phyloP scores from a whole-genome alignment of 2,797 vertebrate genomes.

The Onychomys leucogaster region DNA sequence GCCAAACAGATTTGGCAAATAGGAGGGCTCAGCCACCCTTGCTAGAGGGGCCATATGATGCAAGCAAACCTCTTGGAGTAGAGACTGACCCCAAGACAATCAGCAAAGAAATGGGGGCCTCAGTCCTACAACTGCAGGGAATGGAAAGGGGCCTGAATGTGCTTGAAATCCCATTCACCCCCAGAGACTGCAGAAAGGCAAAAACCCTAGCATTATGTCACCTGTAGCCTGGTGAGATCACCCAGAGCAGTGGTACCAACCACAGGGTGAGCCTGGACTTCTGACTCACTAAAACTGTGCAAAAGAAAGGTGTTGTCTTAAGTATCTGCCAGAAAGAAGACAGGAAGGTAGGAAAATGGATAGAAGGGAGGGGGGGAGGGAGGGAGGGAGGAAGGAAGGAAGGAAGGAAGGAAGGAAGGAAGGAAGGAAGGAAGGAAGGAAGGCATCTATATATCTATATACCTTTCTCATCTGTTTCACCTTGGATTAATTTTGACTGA shows the following conservation, averaged over 20 bases:
- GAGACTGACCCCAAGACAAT: accelerated
- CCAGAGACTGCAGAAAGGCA: neutral
- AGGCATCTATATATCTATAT: neutral
- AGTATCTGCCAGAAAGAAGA: neutral
- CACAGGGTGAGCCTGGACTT: neutral
- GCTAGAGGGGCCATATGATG: too few relatives aligned
- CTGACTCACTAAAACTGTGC: neutral
- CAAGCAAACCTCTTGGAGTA: neutral
- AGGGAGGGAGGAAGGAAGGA: accelerated
- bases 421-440: accelerated
- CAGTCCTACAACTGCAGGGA: neutral
- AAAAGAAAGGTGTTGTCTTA: neutral
- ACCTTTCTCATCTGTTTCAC: neutral
- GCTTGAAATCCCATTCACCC: neutral
- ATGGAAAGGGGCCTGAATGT: accelerated
- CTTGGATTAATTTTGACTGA: neutral
- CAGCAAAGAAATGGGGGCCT: neutral
- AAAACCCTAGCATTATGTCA: neutral
- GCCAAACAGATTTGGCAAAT: neutral
- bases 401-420: accelerated
- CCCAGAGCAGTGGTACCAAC: neutral
- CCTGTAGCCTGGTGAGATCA: neutral
- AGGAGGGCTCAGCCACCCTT: neutral
- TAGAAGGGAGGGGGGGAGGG: accelerated
- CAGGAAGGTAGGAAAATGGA: accelerated